phyloP scores from a whole-genome alignment of 2,888 invertebrate genomes.

The Blomia tropicalis region DNA sequence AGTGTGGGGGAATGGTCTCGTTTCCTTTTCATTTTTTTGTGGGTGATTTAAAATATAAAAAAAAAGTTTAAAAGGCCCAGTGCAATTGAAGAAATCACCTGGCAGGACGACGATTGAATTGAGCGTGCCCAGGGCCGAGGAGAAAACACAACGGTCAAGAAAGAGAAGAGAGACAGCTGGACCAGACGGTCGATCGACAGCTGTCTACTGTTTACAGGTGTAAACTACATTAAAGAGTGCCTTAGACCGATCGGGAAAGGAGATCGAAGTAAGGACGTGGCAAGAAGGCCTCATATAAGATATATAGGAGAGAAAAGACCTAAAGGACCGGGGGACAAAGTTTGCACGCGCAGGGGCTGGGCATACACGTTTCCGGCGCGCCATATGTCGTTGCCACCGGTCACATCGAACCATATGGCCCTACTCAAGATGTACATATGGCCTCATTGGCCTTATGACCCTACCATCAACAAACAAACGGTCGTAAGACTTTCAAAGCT shows the following conservation, averaged over 20 bases:
- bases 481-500: no score
- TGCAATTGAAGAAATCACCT: not conserved
- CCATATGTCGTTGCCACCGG: slow-evolving; percentile 11
- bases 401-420: not conserved
- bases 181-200: not conserved
- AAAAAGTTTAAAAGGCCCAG: not conserved
- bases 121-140: no score
- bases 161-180: not conserved
- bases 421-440: not conserved
- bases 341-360: not conserved
- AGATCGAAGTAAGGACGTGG: not conserved
- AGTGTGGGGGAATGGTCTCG: not conserved
- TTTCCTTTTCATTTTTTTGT: no score
- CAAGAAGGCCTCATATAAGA: not conserved
- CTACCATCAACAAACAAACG: not conserved
- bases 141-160: not conserved
- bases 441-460: not conserved
- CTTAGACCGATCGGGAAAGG: not conserved
- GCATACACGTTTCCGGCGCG: slow-evolving; percentile 1
- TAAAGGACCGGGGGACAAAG: not conserved
- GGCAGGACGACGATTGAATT: no score
- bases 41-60: not conserved
- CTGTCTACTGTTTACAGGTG: not conserved
- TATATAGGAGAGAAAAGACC: not conserved
- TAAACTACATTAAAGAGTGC: not conserved